Evolutionary conservation across 2,113 vertebrate species (phyloP), one percentile per base, ranked within the genome.

Genomic region (Uria lomvia): DNA sequence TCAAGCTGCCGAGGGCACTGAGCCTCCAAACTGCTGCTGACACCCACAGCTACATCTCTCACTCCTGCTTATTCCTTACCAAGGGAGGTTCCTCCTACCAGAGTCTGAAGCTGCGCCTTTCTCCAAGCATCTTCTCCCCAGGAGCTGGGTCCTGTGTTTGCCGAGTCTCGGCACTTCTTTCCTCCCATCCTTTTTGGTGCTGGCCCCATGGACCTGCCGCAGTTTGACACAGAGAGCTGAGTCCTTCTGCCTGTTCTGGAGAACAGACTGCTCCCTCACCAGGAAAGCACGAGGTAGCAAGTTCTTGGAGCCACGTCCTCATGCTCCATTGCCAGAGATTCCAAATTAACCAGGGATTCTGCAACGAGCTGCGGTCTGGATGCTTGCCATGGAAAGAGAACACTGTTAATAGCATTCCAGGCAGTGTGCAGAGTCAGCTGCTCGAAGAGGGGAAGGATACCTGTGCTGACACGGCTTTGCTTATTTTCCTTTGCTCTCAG

Each of bases 391-490:
- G 56, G 90, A 29, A 59, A 55, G 40, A 67, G 49, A 32, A 40
- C 1, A 5, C 63, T 56, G 72, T 22, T 52, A 27, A 40, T 6
- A 36, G 60, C 6, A 24, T 47, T 90, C 62, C 85, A 58, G 80
- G 73, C 65, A 53, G 87, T 0, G 2, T 22, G 45, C 36, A 63
- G 90, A 72, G 90, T 81, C 89, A 75, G 92, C 70, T 72, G 92
- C 90, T 75, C 1, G 2, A 22, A 65, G 38, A 70, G 52, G 43
- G 23, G 73, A 63, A 59, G 60, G 90, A 82, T 72, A 93, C 94
- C 92, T 95, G 88, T 72, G 38, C 71, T 68, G 52, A 90, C 90
- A 82, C 1, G 26, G 88, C 87, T 82, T 12, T 75, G 62, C 62
- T 74, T 34, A 12, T 81, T 67, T 75, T 55, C 73, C 43, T 40